Base-by-base conservation (phyloP, 1,140 invertebrate genomes). In the Eubasilissa regina region DNA sequence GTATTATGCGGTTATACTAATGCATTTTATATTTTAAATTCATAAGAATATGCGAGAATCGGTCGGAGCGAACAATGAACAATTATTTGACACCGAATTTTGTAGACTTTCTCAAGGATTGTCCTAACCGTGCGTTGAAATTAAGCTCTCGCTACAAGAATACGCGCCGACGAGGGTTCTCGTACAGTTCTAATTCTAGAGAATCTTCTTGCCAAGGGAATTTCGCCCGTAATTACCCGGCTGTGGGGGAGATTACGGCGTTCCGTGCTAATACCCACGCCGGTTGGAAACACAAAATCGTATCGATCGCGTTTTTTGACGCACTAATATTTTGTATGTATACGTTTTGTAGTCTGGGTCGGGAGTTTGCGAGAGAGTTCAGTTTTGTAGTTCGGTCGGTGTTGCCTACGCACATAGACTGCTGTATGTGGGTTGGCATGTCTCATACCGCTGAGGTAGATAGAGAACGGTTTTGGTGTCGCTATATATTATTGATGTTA, bases 141-240 rank as follows among this genome's bases (percentile, higher is more conserved):
- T 64, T 64, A n/a, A 58, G 55, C 17, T 58, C 35, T 35, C 19
- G 60, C 60, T 21, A 58, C 19, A 64, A 64, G 60, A 64, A 64
- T 64, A 64, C n/a, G 19, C 25, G 21, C n/a, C n/a, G 60, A 12
- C 10, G 19, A 25, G 25, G 55, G 55, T 58, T 12, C 15, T 12
- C 13, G 73, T 75, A 64, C 56, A 13, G 44, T 76, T 76, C 75
- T 76, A 76, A 76, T 76, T 76, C 75, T 64, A 76, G 75, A 76
- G 13, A 21, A 17, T 60, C 35, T 19, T 53, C 43, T 75, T 66
- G 75, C 56, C 75, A 76, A 35, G 58, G 55, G 75, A 76, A 76
- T 76, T 48, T 64, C 44, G 75, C 9, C 75, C 64, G 58, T 64
- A 76, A 76, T 76, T 76, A 76, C 75, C 48, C 21, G 19, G 58